Evolutionary conservation across 2,113 vertebrate species (phyloP).

Genomic region (Spea bombifrons): DNA sequence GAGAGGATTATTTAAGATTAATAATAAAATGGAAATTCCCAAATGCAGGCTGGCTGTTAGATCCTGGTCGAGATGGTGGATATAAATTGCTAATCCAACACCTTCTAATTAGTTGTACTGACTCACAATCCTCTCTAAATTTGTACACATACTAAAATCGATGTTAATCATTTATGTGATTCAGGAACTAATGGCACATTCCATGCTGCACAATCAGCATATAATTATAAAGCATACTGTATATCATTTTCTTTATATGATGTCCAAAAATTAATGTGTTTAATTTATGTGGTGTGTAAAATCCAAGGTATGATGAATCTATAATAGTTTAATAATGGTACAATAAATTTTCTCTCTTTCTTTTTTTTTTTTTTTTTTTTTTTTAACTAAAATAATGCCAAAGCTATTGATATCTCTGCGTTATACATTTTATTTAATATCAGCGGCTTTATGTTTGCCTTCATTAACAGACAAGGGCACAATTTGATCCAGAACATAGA

Average conservation of each 20-base stretch:
- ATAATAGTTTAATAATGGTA: not conserved
- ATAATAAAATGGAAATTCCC: not conserved
- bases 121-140: not conserved
- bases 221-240: not conserved
- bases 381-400: not conserved
- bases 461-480: slow-evolving; percentile 1
- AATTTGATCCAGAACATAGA: slow-evolving; percentile 20
- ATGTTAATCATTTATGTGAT: slow-evolving; percentile 3
- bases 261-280: not conserved
- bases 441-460: slow-evolving; percentile 1
- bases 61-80: not conserved
- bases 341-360: not conserved
- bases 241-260: not conserved
- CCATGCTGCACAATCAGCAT: not conserved
- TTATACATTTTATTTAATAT: slow-evolving; percentile 21
- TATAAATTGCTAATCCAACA: not conserved
- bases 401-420: not conserved
- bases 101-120: not conserved
- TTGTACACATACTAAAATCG: slow-evolving; percentile 1
- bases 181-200: not conserved
- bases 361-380: not conserved
- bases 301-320: slow-evolving; percentile 16
- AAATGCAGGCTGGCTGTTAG: not conserved
- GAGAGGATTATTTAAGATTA: not conserved
- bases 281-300: not conserved